phyloP scores from a whole-genome alignment of 2,113 vertebrate species.

The Nycticryphes semicollaris region DNA sequence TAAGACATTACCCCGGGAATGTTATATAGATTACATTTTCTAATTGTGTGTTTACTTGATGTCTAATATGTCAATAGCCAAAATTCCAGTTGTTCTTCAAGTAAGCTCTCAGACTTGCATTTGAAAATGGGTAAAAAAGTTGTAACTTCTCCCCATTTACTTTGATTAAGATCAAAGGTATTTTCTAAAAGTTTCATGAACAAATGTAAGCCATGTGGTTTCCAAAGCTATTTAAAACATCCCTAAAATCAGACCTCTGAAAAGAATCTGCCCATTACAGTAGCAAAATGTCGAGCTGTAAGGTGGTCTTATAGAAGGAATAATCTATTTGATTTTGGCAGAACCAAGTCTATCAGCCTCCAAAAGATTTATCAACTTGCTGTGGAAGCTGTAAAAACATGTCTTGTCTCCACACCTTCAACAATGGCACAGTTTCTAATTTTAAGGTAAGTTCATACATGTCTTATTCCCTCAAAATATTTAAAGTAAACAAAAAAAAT shows the following conservation, averaged over 20 bases:
- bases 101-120: background rate
- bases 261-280: background rate
- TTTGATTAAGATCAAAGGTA: background rate
- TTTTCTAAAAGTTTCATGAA: background rate
- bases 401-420: slow-evolving; percentile 86
- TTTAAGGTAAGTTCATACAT: slow-evolving; percentile 78
- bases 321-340: slow-evolving; percentile 58
- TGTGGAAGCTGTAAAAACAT: slow-evolving; percentile 92
- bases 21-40: background rate
- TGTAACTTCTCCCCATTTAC: background rate
- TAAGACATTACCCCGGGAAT: background rate
- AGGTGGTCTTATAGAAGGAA: background rate
- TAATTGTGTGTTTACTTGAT: background rate
- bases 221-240: background rate
- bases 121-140: background rate
- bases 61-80: background rate
- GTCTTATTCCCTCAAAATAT: background rate
- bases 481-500: background rate
- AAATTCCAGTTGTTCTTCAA: background rate
- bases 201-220: background rate
- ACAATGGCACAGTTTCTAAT: slow-evolving; percentile 83
- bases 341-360: slow-evolving; percentile 92
- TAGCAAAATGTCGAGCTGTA: background rate
- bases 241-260: background rate
- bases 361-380: slow-evolving; percentile 86